Conservation (phyloP, 2,888 invertebrate genomes). For the Ormyrus labotus region DNA sequence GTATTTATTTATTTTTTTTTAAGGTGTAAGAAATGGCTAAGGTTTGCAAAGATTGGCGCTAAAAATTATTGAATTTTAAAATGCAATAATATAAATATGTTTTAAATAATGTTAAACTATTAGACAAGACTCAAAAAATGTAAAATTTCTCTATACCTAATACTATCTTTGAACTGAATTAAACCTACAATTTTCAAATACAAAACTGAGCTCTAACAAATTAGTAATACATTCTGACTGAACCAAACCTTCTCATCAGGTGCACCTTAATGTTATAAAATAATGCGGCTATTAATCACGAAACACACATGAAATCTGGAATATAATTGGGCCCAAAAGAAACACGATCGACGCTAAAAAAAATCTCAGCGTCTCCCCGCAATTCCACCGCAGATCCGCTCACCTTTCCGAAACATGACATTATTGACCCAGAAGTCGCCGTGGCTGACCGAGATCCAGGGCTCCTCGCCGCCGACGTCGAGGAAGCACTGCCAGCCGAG, state of each 20-base stretch:
- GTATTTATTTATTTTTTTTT: background rate
- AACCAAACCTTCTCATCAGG: background rate
- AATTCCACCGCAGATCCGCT: slow-evolving; percentile 61
- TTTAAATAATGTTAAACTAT: too few relatives aligned
- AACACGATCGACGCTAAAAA: background rate
- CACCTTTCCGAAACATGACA: slow-evolving; percentile 77
- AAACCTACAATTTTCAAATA: too few relatives aligned
- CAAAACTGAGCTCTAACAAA: too few relatives aligned
- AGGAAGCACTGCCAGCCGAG: background rate
- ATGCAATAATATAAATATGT: too few relatives aligned
- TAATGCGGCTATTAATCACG: background rate
- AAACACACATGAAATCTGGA: background rate
- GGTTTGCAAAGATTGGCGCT: background rate
- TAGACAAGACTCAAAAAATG: too few relatives aligned
- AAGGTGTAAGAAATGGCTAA: background rate
- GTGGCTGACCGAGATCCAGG: slow-evolving; percentile 78
- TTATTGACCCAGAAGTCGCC: slow-evolving; percentile 81
- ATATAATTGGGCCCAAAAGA: background rate
- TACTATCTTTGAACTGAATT: too few relatives aligned
- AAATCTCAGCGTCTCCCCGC: background rate
- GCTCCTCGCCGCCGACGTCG: slow-evolving; percentile 64
- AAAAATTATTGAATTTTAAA: background rate
- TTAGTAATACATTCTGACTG: background rate
- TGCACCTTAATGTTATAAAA: background rate
- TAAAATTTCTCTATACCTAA: too few relatives aligned